Percentiles rank a stretch among this genome's conserved stretches.
Evolutionary conservation across 1,140 invertebrate genomes (phyloP).

Genomic region (Acromyrmex echinatior): DNA sequence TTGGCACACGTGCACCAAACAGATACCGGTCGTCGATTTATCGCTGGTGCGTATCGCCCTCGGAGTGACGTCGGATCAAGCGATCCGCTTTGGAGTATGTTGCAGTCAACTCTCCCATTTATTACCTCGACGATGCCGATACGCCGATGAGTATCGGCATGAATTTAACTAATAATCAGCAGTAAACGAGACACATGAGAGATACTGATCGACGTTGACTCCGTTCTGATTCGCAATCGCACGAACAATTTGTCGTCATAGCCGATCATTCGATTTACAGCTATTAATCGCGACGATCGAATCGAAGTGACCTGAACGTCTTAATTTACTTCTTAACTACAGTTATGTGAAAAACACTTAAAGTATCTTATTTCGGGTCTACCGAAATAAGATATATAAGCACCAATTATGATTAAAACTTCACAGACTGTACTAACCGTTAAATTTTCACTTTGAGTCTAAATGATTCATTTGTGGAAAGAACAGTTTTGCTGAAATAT

Average conservation of each 20-base stretch:
- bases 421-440: too few relatives aligned
- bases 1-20: slow-evolving; percentile 24
- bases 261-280: not conserved
- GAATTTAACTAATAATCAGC: slow-evolving; percentile 58
- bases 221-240: slow-evolving; percentile 16
- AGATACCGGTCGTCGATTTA: slow-evolving; percentile 53
- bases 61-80: slow-evolving; percentile 48
- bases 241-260: slow-evolving; percentile 21
- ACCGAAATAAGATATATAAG: too few relatives aligned
- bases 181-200: slow-evolving; percentile 25
- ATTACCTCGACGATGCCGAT: slow-evolving; percentile 34
- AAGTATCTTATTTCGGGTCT: too few relatives aligned
- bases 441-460: too few relatives aligned
- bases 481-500: too few relatives aligned
- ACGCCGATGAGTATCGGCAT: slow-evolving; percentile 46
- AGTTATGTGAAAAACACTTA: too few relatives aligned
- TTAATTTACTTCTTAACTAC: not conserved
- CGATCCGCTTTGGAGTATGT: not conserved
- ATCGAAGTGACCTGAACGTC: not conserved
- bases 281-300: slow-evolving; percentile 15
- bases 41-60: slow-evolving; percentile 32
- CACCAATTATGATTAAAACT: too few relatives aligned
- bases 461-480: too few relatives aligned
- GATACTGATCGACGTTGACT: slow-evolving; percentile 44
- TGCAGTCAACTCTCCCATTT: slow-evolving; percentile 44